Percentiles rank a stretch among this genome's conserved stretches.
Conservation (phyloP, 2,113 vertebrate genomes). For the Barnardius zonarius region DNA sequence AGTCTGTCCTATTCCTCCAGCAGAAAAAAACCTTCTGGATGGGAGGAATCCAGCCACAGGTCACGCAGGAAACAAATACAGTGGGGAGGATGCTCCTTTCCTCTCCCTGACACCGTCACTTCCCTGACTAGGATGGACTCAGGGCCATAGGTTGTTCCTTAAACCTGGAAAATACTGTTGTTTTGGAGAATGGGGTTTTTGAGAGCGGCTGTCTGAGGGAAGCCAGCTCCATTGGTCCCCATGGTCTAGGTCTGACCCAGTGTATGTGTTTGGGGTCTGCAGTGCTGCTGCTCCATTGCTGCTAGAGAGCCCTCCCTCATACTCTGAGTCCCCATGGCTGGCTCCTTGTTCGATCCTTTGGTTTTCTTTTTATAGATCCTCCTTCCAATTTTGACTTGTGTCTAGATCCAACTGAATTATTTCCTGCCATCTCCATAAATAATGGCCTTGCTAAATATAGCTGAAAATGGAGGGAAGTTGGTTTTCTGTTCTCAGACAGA, state of each 20-base stretch:
- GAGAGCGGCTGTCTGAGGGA: neutral
- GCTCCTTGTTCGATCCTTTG: accelerated
- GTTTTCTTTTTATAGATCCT: neutral
- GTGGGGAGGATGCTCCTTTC: neutral
- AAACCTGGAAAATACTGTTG: neutral
- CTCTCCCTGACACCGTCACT: neutral
- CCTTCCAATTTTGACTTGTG: neutral
- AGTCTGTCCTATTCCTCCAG: neutral
- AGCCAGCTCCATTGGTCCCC: neutral
- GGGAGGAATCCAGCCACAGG: neutral
- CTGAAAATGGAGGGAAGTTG: neutral
- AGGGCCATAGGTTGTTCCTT: neutral
- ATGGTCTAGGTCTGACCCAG: neutral
- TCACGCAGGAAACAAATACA: accelerated
- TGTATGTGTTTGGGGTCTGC: accelerated
- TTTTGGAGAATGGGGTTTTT: neutral
- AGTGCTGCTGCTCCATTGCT: accelerated
- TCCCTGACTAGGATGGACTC: neutral
- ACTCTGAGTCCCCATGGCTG: accelerated
- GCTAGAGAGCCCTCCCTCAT: neutral
- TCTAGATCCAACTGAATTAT: neutral
- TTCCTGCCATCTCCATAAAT: slow-evolving; percentile 15
- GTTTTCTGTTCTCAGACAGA: neutral
- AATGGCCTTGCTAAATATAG: neutral
- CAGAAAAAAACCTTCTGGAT: accelerated